Percentiles rank a stretch among this genome's conserved stretches.
phyloP scores from a whole-genome alignment of 2,797 vertebrate genomes.

The Cirrhinus molitorella region DNA sequence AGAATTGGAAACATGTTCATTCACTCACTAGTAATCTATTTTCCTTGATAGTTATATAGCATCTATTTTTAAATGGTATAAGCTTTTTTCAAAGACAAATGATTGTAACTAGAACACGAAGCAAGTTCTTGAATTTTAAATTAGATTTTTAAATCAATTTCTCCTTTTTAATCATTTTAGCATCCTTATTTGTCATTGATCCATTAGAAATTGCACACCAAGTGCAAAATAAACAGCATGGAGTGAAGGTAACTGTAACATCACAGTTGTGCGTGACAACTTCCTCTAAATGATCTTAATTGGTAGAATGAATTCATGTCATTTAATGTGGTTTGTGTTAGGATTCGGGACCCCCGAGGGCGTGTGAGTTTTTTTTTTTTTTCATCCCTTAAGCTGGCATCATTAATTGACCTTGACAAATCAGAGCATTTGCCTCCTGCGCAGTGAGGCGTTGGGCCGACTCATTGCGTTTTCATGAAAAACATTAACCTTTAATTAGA shows the following conservation, averaged over 20 bases:
- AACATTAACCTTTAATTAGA: slow-evolving; percentile 52
- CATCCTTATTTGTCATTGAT: neutral
- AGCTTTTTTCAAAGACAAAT: neutral
- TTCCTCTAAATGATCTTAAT: slow-evolving; percentile 73
- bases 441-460: slow-evolving; percentile 69
- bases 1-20: neutral
- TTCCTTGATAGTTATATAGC: neutral
- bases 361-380: slow-evolving; percentile 65
- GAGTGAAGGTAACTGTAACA: slow-evolving; percentile 29
- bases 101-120: neutral
- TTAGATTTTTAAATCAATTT: neutral
- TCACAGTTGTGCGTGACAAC: slow-evolving; percentile 54
- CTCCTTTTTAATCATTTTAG: neutral
- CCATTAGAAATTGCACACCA: neutral
- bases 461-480: slow-evolving; percentile 46
- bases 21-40: neutral
- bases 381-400: slow-evolving; percentile 69
- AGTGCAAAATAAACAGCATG: neutral
- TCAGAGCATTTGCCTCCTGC: slow-evolving; percentile 72
- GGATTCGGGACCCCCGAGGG: slow-evolving; percentile 74
- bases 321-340: slow-evolving; percentile 73
- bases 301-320: slow-evolving; percentile 72
- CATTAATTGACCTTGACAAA: slow-evolving; percentile 86
- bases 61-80: neutral
- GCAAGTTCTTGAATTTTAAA: too few relatives aligned